Evolutionary conservation across 2,113 vertebrate genomes (phyloP), one percentile per base, ranked within the genome.

Genomic region (Empidonax traillii): DNA sequence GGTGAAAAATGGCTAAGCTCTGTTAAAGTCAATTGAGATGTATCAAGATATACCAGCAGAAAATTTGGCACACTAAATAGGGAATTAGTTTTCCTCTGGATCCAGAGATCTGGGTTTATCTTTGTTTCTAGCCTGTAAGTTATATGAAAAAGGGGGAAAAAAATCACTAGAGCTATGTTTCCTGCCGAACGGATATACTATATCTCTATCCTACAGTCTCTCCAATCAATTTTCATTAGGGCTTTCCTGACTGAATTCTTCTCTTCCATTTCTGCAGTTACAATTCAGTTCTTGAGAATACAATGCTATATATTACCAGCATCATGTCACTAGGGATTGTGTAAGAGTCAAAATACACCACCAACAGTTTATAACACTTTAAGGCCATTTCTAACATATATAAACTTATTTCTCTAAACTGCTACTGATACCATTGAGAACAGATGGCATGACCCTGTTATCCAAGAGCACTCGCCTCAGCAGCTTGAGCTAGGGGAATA

Each of bases 141-240:
- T 72, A 76, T 58, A 82, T 59, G 63, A 75, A 94, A 94, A 85
- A 55, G 12, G 28, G 35, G 33, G 9, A 0, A 7, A 76, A 65
- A 90, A 82, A 92, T 76, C 1, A 83, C 67, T 69, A 8, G 49
- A 79, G 24, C 78, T 85, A 52, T 14, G 33, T 90, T 94, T 90
- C 33, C 67, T 88, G 72, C 75, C 74, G 78, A 91, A 89, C 1
- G 4, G 62, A 74, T 93, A 87, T 77, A 47, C 33, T 92, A 33
- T 91, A 91, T 94, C 87, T 94, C 58, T 85, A 33, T 84, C 33
- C 35, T 61, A 61, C 87, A 88, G 68, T 37, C 61, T 75, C 68
- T 72, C 30, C 76, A 90, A 90, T 96, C 94, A 92, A 84, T 96
- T 96, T 95, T 97, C 79, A 95, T 95, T 94, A 94, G 92, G 31